Evolutionary conservation across 2,113 vertebrate genomes (phyloP).

Genomic region (Trematomus loennbergii): DNA sequence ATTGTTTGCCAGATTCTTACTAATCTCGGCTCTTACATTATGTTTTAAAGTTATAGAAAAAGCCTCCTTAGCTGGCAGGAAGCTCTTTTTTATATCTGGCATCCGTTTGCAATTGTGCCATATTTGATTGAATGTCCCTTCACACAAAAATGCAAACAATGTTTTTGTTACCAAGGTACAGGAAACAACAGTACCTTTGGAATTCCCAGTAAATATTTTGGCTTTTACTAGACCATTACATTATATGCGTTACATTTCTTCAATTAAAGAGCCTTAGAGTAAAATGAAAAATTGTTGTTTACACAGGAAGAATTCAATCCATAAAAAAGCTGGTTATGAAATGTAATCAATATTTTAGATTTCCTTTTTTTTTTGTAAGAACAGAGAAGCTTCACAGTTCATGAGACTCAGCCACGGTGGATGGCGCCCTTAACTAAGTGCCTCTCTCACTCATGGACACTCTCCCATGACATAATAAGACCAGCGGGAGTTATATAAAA

Average conservation of each 20-base stretch:
- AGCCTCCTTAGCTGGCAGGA: neutral
- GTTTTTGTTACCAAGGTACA: too few relatives aligned
- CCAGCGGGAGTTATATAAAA: conserved; percentile 72
- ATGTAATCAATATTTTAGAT: conserved; percentile 16
- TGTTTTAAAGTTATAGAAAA: neutral
- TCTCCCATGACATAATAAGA: conserved; percentile 74
- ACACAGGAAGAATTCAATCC: neutral
- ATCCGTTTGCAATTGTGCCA: neutral
- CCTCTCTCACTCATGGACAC: conserved; percentile 45
- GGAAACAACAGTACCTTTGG: too few relatives aligned
- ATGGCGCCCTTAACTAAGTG: conserved; percentile 46
- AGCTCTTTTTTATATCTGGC: neutral
- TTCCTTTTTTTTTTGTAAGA: conserved; percentile 1
- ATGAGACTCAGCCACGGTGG: neutral
- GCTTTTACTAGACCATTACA: too few relatives aligned
- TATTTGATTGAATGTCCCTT: too few relatives aligned
- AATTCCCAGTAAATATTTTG: too few relatives aligned
- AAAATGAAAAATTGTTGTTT: neutral
- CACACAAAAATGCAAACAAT: too few relatives aligned
- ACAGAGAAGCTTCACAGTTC: conserved; percentile 6
- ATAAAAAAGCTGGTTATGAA: conserved; percentile 3
- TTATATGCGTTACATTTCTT: too few relatives aligned
- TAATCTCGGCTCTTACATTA: too few relatives aligned
- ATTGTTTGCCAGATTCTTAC: too few relatives aligned
- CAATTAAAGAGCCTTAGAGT: too few relatives aligned